phyloP scores from a whole-genome alignment of 2,797 vertebrate genomes.

The Myoxocephalus aenaeus region DNA sequence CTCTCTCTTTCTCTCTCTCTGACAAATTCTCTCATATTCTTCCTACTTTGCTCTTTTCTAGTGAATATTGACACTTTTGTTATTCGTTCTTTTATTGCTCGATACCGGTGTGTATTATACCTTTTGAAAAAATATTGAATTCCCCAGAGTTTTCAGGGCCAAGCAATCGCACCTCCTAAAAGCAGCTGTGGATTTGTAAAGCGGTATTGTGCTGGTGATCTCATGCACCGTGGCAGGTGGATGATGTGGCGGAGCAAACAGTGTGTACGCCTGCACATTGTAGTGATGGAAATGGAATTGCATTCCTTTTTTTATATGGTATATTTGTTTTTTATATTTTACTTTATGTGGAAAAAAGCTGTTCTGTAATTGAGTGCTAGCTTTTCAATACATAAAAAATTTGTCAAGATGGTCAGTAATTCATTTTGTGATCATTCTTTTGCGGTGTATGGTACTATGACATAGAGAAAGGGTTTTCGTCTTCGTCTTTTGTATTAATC shows the following conservation, averaged over 20 bases:
- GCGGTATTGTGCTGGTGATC: conserved; percentile 46
- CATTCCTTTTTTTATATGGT: neutral
- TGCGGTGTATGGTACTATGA: neutral
- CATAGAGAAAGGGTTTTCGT: neutral
- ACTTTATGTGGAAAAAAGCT: conserved; percentile 17
- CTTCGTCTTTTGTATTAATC: neutral
- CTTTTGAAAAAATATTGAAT: conserved; percentile 56
- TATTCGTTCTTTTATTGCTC: conserved; percentile 63
- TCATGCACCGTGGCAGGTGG: conserved; percentile 51
- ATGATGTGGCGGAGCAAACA: conserved; percentile 40
- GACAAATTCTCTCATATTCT: conserved; percentile 39
- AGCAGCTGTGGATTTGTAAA: conserved; percentile 46
- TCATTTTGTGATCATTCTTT: neutral
- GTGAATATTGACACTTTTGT: conserved; percentile 60
- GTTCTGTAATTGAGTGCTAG: neutral
- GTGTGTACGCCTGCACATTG: conserved; percentile 21
- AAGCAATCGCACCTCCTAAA: conserved; percentile 54
- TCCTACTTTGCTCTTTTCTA: conserved; percentile 29
- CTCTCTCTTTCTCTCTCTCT: neutral
- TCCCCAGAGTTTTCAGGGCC: conserved; percentile 39
- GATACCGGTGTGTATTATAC: conserved; percentile 20
- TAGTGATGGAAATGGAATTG: neutral
- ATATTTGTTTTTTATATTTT: conserved; percentile 16
- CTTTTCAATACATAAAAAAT: neutral
- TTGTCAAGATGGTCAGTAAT: neutral